A percentile compares a stretch with the other conserved stretches of the same genome.
These are phyloP conservation scores for Temnothorax nylanderi DNA, from an alignment of 1,140 invertebrate species.

Conservation along the genomic window DNA sequence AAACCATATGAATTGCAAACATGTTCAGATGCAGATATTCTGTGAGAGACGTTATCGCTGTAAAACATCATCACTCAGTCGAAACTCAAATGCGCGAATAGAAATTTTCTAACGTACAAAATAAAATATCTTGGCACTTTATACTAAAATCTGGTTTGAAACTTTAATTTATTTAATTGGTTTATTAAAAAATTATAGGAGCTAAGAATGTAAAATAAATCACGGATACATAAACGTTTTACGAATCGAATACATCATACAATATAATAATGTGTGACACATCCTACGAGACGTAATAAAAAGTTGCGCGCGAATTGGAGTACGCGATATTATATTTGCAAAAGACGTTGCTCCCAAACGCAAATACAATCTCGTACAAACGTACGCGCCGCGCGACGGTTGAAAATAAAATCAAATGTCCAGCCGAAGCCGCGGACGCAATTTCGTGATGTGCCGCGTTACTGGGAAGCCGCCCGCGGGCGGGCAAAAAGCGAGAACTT, in stretches of 20 bases:
- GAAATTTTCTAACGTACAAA: neutral
- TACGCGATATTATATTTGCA: neutral
- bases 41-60: neutral
- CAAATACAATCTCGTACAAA: neutral
- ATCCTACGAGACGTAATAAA: neutral
- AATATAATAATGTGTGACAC: neutral
- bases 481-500: neutral
- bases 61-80: conserved; percentile 15
- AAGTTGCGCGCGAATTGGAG: neutral
- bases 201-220: conserved; percentile 6
- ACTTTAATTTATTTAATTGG: neutral
- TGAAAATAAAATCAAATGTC: neutral
- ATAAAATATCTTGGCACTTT: neutral
- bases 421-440: neutral
- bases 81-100: neutral
- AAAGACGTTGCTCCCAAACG: neutral
- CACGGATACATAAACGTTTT: neutral
- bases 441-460: neutral
- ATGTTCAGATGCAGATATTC: conserved; percentile 5
- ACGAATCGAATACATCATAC: neutral
- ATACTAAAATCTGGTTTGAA: neutral
- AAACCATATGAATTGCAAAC: conserved; percentile 28
- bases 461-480: neutral
- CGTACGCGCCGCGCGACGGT: neutral
- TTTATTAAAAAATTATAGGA: neutral